Evolutionary conservation across 2,113 vertebrate genomes (phyloP).

Genomic region (Sphyrna mokarran): DNA sequence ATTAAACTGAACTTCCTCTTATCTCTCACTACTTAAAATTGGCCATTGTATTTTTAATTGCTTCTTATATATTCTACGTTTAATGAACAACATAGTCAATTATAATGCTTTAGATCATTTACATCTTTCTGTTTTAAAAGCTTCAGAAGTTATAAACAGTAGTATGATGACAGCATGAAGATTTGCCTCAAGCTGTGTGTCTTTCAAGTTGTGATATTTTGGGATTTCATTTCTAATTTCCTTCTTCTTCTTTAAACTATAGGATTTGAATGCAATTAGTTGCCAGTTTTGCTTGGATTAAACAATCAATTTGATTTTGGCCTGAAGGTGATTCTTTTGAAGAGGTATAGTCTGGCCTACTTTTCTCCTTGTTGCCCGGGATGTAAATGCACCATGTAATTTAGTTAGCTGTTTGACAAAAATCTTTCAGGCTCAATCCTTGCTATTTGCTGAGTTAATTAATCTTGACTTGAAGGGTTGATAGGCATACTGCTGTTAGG

Average conservation of each 20-base stretch:
- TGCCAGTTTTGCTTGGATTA: not conserved
- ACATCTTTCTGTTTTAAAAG: not conserved
- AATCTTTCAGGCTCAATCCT: not conserved
- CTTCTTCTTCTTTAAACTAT: not conserved
- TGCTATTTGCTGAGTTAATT: not conserved
- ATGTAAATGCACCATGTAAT: not conserved
- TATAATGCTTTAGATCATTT: not conserved
- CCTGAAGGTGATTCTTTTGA: constrained; percentile 14
- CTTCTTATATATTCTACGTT: not conserved
- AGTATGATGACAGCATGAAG: not conserved
- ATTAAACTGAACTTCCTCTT: not conserved
- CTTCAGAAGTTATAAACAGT: not conserved
- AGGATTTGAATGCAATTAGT: not conserved
- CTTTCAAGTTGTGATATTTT: not conserved
- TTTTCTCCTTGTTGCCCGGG: too few species aligned
- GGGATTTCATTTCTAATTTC: not conserved
- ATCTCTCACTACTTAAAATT: not conserved
- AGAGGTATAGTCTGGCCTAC: not conserved
- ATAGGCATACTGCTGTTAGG: not conserved
- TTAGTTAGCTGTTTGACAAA: not conserved
- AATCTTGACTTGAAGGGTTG: not conserved
- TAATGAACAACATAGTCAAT: not conserved
- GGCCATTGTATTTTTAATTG: not conserved
- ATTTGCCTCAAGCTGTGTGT: not conserved
- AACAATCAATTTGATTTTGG: not conserved